Base-by-base conservation (phyloP, 2,797 vertebrate genomes). In the Pteronotus mesoamericanus region DNA sequence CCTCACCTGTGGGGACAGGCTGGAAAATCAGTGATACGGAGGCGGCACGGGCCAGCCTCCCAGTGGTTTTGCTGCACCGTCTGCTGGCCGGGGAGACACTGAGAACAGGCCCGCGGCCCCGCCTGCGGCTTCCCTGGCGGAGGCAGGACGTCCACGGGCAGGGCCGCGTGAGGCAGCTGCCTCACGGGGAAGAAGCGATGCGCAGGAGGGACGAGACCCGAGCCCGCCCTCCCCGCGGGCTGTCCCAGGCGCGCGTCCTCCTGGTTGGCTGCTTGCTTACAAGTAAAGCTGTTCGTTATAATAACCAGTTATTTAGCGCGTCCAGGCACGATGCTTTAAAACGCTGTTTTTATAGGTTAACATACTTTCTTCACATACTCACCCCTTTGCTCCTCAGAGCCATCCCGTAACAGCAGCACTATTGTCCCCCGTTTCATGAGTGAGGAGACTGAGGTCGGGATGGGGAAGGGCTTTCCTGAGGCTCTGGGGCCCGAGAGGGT, bases 201-300 rank as follows among this genome's bases (percentile, higher is more conserved):
- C 1, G 3, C 21, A 22, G 16, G 61, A 37, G 7, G 2, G 59
- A 51, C 1, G 37, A 48, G 68, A 72, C 5, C 16, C 22, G n/a
- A n/a, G n/a, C 1, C 9, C 3, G 24, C 0, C 1, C 37, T 46
- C 48, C 32, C 75, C 61, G 0, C 0, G 29, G 4, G 8, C 29
- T 15, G 32, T 71, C 57, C 11, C 22, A 51, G 39, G 74, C 1
- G 0, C 18, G 3, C 22, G 79, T 84, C 64, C 59, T 78, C 37
- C 18, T 12, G 11, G 14, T 39, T 0, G 1, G 51, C 19, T 66
- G 16, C 24, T 32, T 84, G 29, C 74, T 87, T 59, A 59, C 78
- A 80, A 80, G 22, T 37, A 37, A 80, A 55, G 37, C n/a, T 68
- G 39, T 91, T 90, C 42, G 24, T 24, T 72, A n/a, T 34, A 46